phyloP scores from a whole-genome alignment of 2,797 vertebrate species.

The Choloepus didactylus region DNA sequence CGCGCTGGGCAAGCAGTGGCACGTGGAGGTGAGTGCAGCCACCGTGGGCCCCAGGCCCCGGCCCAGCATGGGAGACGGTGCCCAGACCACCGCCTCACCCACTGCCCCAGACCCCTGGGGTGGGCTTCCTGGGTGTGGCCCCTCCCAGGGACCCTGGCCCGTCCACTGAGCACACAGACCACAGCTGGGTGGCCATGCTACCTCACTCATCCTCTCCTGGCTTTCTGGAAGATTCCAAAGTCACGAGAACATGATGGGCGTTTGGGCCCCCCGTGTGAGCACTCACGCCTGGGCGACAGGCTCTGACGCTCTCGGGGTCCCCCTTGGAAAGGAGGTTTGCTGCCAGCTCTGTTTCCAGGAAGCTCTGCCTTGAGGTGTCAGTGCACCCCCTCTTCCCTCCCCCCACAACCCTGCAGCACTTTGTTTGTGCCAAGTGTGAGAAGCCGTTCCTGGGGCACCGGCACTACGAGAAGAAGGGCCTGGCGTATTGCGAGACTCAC shows the following conservation, averaged over 20 bases:
- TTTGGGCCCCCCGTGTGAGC: too few relatives aligned
- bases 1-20: conserved; percentile 90
- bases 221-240: conserved; percentile 21
- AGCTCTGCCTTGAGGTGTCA: background rate
- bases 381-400: fast-evolving
- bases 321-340: background rate
- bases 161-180: background rate
- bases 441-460: conserved; percentile 90
- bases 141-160: background rate
- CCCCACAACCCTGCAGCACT: conserved; percentile 84
- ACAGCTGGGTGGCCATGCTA: fast-evolving
- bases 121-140: background rate
- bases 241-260: background rate
- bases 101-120: fast-evolving
- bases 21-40: conserved; percentile 87
- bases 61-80: too few relatives aligned
- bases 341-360: background rate
- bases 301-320: fast-evolving
- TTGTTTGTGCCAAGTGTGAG: conserved; percentile 91
- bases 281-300: fast-evolving
- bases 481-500: conserved; percentile 91
- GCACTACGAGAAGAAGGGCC: conserved; percentile 90
- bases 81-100: background rate
- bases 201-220: background rate
- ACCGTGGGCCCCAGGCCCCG: background rate